Evolutionary conservation across 2,797 vertebrate species (phyloP).

Genomic region (Anas georgica): DNA sequence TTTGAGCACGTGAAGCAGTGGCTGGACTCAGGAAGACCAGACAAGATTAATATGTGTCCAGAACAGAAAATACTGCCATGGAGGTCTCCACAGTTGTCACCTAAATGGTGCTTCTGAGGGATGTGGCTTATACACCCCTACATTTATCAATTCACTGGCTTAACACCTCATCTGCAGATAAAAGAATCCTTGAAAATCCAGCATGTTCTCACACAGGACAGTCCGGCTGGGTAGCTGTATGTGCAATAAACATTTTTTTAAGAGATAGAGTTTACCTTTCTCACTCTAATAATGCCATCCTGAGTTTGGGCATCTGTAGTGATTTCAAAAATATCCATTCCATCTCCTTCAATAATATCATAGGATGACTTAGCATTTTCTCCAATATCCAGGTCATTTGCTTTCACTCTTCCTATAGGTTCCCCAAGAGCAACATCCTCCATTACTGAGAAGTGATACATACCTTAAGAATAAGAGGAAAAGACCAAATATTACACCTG

Average conservation of each 20-base stretch:
- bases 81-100: background rate
- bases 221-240: background rate
- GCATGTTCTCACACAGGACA: background rate
- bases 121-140: background rate
- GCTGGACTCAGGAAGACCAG: background rate
- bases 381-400: constrained; percentile 92
- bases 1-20: background rate
- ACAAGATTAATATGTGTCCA: background rate
- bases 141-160: background rate
- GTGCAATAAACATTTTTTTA: background rate
- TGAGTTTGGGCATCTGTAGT: constrained; percentile 89
- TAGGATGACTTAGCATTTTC: constrained; percentile 95
- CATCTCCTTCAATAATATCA: constrained; percentile 93
- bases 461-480: constrained; percentile 80
- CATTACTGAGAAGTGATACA: constrained; percentile 94
- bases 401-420: constrained; percentile 90
- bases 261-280: constrained; percentile 83
- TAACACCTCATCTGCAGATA: background rate
- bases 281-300: constrained; percentile 92
- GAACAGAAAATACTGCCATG: background rate
- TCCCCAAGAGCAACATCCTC: constrained; percentile 91
- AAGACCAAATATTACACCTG: constrained; percentile 26
- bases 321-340: constrained; percentile 91
- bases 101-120: background rate
- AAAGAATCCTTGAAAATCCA: background rate